Evolutionary conservation across 2,888 invertebrate genomes (phyloP).

Genomic region (Cheilosia impressa): DNA sequence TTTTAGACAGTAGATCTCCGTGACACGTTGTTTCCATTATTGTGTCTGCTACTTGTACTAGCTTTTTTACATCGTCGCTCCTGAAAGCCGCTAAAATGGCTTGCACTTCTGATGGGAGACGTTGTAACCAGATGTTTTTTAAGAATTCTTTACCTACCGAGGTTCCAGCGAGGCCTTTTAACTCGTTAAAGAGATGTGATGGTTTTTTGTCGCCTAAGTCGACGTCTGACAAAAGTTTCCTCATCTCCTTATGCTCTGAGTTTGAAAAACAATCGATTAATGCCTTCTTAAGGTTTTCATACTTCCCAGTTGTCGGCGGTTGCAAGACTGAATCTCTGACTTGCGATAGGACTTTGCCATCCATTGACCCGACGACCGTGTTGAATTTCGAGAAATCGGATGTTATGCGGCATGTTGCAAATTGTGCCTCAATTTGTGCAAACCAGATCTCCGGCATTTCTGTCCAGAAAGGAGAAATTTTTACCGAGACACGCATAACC

Average conservation of each 20-base stretch:
- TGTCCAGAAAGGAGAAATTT: not conserved
- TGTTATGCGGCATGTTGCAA: no score
- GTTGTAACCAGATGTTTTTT: conserved; percentile 50
- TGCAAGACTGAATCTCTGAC: conserved; percentile 53
- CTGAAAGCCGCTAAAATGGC: conserved; percentile 43
- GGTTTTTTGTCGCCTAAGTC: no score
- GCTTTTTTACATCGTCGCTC: conserved; percentile 32
- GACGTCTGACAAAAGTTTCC: conserved; percentile 42
- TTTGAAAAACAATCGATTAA: conserved; percentile 43
- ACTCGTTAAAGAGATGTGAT: conserved; percentile 42
- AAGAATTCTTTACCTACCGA: conserved; percentile 38
- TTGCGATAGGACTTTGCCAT: conserved; percentile 64
- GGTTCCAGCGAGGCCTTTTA: conserved; percentile 23
- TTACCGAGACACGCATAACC: no score
- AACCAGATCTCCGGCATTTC: no score
- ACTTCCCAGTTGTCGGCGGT: conserved; percentile 50
- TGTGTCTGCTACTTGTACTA: conserved; percentile 52
- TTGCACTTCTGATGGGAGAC: conserved; percentile 36
- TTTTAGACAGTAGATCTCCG: conserved; percentile 7
- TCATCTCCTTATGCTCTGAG: conserved; percentile 43
- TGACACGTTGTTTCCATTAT: conserved; percentile 38
- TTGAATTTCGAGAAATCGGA: not conserved
- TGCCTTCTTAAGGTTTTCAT: conserved; percentile 23
- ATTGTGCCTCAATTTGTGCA: no score
- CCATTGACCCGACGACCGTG: conserved; percentile 8